phyloP scores from a whole-genome alignment of 2,113 vertebrate species.

The Pimephales promelas region DNA sequence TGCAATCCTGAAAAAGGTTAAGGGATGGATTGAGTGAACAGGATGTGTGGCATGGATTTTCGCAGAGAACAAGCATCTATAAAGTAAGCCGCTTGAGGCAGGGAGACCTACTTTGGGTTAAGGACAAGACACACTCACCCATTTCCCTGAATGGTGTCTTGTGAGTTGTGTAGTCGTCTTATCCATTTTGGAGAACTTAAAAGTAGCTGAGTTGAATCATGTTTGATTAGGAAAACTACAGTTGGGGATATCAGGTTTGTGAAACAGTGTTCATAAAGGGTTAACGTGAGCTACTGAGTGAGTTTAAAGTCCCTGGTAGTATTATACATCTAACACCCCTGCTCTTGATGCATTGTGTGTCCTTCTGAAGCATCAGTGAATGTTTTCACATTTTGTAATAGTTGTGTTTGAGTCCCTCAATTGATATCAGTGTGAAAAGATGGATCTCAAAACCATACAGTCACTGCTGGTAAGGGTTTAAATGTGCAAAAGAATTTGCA shows the following conservation, averaged over 20 bases:
- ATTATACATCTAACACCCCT: too few species aligned
- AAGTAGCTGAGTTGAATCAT: background rate
- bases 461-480: too few species aligned
- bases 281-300: background rate
- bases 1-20: slow-evolving; percentile 40
- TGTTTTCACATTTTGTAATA: too few species aligned
- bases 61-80: background rate
- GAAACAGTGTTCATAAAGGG: background rate
- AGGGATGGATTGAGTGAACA: slow-evolving; percentile 7
- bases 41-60: slow-evolving; percentile 18
- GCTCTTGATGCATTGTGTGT: too few species aligned
- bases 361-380: too few species aligned
- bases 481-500: too few species aligned
- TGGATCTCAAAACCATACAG: too few species aligned
- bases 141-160: background rate
- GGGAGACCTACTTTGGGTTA: slow-evolving; percentile 19
- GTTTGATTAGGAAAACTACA: background rate
- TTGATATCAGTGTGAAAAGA: too few species aligned
- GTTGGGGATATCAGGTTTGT: background rate
- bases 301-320: background rate
- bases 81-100: background rate
- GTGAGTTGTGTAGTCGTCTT: background rate
- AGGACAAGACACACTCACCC: background rate
- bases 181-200: background rate
- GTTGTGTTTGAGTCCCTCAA: too few species aligned